Evolutionary conservation across 1,140 invertebrate genomes (phyloP).

Genomic region (Drosophila tani): DNA sequence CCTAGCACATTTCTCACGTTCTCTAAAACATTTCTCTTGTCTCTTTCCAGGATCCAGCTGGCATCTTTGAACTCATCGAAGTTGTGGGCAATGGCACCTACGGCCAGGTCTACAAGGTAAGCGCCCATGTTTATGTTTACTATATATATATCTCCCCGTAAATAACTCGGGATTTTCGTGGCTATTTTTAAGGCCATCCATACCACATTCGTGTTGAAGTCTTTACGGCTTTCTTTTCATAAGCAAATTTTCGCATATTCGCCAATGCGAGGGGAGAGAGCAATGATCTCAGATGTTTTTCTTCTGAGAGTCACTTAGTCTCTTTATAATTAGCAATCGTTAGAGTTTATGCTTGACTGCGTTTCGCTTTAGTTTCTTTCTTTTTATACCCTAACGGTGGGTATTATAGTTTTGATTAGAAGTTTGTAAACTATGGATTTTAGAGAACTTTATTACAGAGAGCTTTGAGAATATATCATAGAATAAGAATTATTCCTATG

Average conservation of each 20-base stretch:
- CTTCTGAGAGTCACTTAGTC: conserved; percentile 49
- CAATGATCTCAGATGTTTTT: conserved; percentile 47
- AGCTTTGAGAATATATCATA: too few species aligned
- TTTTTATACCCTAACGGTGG: conserved; percentile 23
- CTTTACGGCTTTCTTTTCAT: conserved; percentile 40
- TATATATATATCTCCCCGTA: neutral
- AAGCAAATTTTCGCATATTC: conserved; percentile 37
- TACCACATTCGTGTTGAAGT: conserved; percentile 19
- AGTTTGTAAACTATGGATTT: neutral
- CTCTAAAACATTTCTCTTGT: conserved; percentile 64
- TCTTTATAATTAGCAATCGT: conserved; percentile 79
- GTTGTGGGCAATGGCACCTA: conserved; percentile 99
- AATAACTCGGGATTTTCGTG: conserved; percentile 3
- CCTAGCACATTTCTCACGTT: conserved; percentile 9
- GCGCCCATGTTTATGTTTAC: conserved; percentile 57
- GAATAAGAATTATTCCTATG: too few species aligned
- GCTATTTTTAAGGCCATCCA: conserved; percentile 27
- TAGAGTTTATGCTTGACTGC: conserved; percentile 79
- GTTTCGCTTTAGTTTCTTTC: conserved; percentile 49
- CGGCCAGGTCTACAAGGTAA: conserved; percentile 99
- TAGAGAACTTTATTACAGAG: too few species aligned
- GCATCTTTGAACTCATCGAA: conserved; percentile 99
- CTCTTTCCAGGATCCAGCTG: conserved; percentile 96
- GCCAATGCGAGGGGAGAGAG: conserved; percentile 24
- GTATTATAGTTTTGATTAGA: neutral